These are phyloP conservation scores for Luperina nickerlii DNA, from an alignment of 2,888 invertebrate species.

Conservation along the genomic window DNA sequence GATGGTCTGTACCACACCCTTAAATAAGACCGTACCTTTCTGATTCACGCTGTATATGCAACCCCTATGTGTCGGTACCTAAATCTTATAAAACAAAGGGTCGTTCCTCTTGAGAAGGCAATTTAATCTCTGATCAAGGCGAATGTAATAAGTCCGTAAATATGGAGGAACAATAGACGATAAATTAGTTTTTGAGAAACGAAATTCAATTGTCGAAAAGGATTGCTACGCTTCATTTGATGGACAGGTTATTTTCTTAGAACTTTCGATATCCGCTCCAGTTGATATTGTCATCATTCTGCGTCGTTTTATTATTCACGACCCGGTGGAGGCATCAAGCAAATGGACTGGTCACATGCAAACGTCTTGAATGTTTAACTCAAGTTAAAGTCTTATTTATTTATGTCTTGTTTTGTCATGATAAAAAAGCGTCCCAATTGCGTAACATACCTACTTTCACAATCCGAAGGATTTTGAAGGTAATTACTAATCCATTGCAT, in stretches of 20 bases:
- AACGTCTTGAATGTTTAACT: slow-evolving; percentile 65
- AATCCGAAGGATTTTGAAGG: too few species aligned
- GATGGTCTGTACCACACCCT: background rate
- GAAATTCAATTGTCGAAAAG: slow-evolving; percentile 85
- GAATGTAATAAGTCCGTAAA: slow-evolving; percentile 87
- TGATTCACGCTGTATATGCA: background rate
- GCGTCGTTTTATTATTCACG: slow-evolving; percentile 70
- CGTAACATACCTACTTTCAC: too few species aligned
- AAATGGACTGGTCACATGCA: slow-evolving; percentile 65
- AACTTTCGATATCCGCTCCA: slow-evolving; percentile 66
- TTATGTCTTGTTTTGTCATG: background rate
- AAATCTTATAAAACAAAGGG: slow-evolving; percentile 14
- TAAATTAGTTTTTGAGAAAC: slow-evolving; percentile 86
- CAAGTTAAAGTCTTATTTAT: background rate
- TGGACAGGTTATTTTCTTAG: slow-evolving; percentile 68
- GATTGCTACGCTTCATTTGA: slow-evolving; percentile 76
- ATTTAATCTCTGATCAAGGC: slow-evolving; percentile 87
- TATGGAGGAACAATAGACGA: slow-evolving; percentile 86
- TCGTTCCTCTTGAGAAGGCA: slow-evolving; percentile 74
- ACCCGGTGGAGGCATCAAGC: slow-evolving; percentile 61
- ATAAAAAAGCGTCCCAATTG: too few species aligned
- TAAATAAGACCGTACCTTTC: background rate
- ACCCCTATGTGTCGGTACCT: background rate
- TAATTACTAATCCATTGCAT: background rate
- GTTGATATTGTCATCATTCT: slow-evolving; percentile 67